Base-by-base conservation (phyloP, 2,888 invertebrate genomes). In the Eristalis arbustorum region DNA sequence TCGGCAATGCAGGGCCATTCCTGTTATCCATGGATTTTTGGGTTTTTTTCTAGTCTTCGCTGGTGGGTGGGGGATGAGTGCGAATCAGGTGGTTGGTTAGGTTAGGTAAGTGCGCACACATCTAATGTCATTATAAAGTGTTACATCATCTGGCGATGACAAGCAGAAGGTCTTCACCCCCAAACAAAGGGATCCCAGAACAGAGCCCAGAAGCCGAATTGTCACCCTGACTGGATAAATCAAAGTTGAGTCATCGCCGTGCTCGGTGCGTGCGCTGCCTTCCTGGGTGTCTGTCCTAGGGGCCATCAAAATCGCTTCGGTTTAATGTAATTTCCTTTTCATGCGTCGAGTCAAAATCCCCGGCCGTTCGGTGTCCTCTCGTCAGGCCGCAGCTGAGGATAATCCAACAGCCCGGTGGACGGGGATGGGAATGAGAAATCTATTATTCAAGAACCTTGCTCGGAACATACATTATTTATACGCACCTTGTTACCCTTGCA, bases 401-500 rank as follows among this genome's bases (percentile, higher is more conserved):
- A 18, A 56, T 56, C 56, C 56, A 18, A 6, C 56, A 18, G 8
- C 49, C 49, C 13, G 3, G 49, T 8, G 18, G n/a, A 4, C 3
- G 31, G 1, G 31, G 8, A 31, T 31, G 31, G 8, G 59, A 25
- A 59, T 59, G 59, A 59, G 25, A 59, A 59, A 59, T 59, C 69
- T 59, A 61, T 57, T 71, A 71, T 71, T 62, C 49, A 42, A 72
- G 28, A 42, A 62, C 62, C 22, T 72, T 63, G 49, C 49, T 49
- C 23, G 22, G n/a, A 62, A 31, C 22, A 22, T 63, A 14, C 28
- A 63, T 72, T 31, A 62, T 63, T 31, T 72, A 31, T 34, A 56
- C 63, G 63, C 63, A 56, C 72, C 72, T 72, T 72, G 72, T 72
- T 72, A 49, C n/a, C 40, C 68, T 40, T 61, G 42, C 28, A 61